A percentile compares a stretch with the other conserved stretches of the same genome.
These are phyloP conservation scores for Stenoptilia bipunctidactyla DNA, from an alignment of 2,888 invertebrate genomes.

Conservation along the genomic window DNA sequence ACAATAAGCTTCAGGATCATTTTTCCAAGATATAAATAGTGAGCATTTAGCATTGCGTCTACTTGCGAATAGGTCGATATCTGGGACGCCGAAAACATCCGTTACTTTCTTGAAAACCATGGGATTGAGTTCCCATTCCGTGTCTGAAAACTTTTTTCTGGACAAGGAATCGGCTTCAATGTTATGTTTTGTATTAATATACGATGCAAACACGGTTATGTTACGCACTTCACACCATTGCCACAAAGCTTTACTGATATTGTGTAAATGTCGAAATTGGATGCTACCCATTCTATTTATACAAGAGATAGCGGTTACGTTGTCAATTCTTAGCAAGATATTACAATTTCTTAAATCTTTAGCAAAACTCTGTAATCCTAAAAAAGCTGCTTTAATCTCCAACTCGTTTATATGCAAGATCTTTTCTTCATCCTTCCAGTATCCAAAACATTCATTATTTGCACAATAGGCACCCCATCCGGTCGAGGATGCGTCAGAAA, in stretches of 20 bases:
- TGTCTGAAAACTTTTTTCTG: slow-evolving; percentile 3
- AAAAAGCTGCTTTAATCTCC: slow-evolving; percentile 10
- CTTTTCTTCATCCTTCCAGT: slow-evolving; percentile 1
- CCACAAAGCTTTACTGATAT: slow-evolving; percentile 5
- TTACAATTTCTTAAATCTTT: not conserved
- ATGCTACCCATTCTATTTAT: slow-evolving; percentile 13
- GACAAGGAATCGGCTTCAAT: slow-evolving; percentile 4
- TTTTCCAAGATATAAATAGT: slow-evolving; percentile 6
- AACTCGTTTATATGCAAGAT: slow-evolving; percentile 11
- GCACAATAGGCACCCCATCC: slow-evolving; percentile 7
- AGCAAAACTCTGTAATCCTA: slow-evolving; percentile 7
- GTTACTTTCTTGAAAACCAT: not conserved
- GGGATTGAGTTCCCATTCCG: slow-evolving; percentile 5
- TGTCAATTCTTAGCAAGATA: slow-evolving; percentile 5
- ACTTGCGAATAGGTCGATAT: slow-evolving; percentile 5
- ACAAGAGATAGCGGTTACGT: slow-evolving; percentile 9
- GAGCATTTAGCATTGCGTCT: slow-evolving; percentile 5
- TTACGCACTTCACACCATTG: slow-evolving; percentile 9
- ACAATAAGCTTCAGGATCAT: slow-evolving; percentile 7
- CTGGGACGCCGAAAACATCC: not conserved
- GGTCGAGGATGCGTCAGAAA: not conserved
- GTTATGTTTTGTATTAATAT: slow-evolving; percentile 9
- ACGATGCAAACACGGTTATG: slow-evolving; percentile 7
- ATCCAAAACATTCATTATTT: not conserved
- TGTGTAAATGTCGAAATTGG: slow-evolving; percentile 9